phyloP scores from a whole-genome alignment of 1,140 invertebrate species.

The Halyomorpha halys region DNA sequence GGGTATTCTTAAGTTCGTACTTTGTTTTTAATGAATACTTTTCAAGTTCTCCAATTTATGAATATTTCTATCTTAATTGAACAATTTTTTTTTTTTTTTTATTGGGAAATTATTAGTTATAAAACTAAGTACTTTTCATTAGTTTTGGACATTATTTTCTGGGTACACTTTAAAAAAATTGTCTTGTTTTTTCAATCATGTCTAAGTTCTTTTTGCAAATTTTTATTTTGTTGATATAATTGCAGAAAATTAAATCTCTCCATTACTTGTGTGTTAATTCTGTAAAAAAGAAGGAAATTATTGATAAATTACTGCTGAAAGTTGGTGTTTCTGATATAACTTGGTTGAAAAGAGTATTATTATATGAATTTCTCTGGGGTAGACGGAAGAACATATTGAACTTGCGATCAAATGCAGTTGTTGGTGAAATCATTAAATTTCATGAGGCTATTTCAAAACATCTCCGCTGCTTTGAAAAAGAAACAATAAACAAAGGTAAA shows the following conservation, averaged over 20 bases:
- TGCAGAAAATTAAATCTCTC: slow-evolving; percentile 4
- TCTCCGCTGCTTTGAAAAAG: not conserved
- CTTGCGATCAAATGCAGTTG: not conserved
- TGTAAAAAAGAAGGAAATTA: not conserved
- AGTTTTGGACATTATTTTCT: not conserved
- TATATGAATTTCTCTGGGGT: not conserved
- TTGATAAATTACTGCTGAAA: not conserved
- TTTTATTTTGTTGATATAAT: not conserved
- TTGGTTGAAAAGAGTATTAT: not conserved
- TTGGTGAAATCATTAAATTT: not conserved
- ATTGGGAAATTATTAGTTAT: not conserved
- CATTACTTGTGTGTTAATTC: not conserved
- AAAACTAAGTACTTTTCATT: too few species aligned
- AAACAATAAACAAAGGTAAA: not conserved
- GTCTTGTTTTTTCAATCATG: not conserved
- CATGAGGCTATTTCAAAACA: not conserved
- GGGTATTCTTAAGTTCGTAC: too few species aligned
- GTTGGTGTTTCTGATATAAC: not conserved
- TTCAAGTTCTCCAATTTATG: not conserved
- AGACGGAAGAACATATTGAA: not conserved
- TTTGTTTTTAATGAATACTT: not conserved
- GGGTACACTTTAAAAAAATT: not conserved
- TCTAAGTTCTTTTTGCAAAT: slow-evolving; percentile 5
- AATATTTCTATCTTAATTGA: not conserved
- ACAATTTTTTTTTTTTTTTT: too few species aligned